Evolutionary conservation across 2,888 invertebrate species (phyloP), one percentile per base, ranked within the genome.

Genomic region (Drosophila rubida): DNA sequence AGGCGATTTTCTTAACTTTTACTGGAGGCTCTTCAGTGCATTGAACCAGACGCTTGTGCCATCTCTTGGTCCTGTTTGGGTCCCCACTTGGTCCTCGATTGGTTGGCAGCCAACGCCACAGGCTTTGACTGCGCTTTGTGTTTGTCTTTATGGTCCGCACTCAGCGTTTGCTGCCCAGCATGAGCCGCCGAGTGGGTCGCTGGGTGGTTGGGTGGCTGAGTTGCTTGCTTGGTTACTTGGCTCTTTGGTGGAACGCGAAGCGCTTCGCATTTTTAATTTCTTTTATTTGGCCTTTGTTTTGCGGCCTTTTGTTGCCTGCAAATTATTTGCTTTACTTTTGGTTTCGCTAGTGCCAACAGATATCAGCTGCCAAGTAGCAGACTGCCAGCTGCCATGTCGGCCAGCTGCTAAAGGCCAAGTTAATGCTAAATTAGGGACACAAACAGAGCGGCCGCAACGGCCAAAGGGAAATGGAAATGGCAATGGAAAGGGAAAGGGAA

Each of bases 321-420:
- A 80, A 68, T 88, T 81, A 81, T 87, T 88, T 87, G 82, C 58
- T 66, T 68, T 78, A 68, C 76, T 87, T 88, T 88, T 88, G 72
- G 64, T 80, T 78, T 87, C 69, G 45, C 59, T 62, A 48, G 42
- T 32, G 39, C 25, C 42, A 45, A 30, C 32, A 42, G 25, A 25
- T 55, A 71, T 65, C 57, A 69, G 57, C 57, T 55, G 59, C 59
- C 44, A 51, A 49, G 50, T 53, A 41, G 51, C 48, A 65, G 32
- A 51, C 66, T 75, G 66, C 49, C 51, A 72, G 41, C 54, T 55
- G 57, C 53, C 53, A 50, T 39, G 8, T 25, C 27, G 25, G 54
- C 48, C 48, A 64, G 55, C 69, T 76, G 71, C 57, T 75, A 69
- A 81, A 70, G 64, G 82, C 89, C 87, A 78, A 85, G 72, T 87